Conservation (phyloP, 2,113 vertebrate species). For the Heliornis fulica region DNA sequence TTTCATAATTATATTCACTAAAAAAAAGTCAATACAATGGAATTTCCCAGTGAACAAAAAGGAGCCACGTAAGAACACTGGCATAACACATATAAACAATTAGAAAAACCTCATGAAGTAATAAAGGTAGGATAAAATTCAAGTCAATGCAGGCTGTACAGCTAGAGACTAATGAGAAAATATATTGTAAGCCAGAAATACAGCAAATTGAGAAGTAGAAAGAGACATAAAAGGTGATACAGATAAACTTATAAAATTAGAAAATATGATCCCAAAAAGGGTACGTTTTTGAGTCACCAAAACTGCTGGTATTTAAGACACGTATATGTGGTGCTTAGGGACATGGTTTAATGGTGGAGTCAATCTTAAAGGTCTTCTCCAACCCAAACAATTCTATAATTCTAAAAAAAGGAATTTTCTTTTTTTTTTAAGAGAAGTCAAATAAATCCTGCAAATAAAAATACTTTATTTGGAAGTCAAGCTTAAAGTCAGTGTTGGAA, state of each 20-base stretch:
- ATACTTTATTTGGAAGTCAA: not conserved
- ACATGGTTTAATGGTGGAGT: too few relatives aligned
- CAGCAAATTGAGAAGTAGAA: not conserved
- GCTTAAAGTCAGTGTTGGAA: not conserved
- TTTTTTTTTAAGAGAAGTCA: not conserved
- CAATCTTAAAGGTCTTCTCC: too few relatives aligned
- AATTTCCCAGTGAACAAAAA: not conserved
- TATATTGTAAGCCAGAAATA: not conserved
- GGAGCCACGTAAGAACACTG: not conserved
- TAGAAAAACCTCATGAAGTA: not conserved
- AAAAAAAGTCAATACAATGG: not conserved
- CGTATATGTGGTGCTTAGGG: too few relatives aligned
- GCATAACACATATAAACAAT: not conserved
- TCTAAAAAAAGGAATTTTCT: too few relatives aligned
- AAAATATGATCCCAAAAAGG: not conserved
- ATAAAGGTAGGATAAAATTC: not conserved
- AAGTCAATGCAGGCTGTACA: not conserved
- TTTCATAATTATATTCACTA: not conserved
- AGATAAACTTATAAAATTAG: not conserved
- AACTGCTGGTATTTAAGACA: too few relatives aligned
- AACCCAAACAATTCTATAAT: too few relatives aligned
- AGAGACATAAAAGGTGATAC: fast-evolving
- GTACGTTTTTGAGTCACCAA: too few relatives aligned
- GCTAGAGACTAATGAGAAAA: not conserved
- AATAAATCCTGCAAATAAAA: not conserved